These are phyloP conservation scores for Pseudochaenichthys georgianus DNA, from an alignment of 2,797 vertebrate species.

Conservation along the genomic window DNA sequence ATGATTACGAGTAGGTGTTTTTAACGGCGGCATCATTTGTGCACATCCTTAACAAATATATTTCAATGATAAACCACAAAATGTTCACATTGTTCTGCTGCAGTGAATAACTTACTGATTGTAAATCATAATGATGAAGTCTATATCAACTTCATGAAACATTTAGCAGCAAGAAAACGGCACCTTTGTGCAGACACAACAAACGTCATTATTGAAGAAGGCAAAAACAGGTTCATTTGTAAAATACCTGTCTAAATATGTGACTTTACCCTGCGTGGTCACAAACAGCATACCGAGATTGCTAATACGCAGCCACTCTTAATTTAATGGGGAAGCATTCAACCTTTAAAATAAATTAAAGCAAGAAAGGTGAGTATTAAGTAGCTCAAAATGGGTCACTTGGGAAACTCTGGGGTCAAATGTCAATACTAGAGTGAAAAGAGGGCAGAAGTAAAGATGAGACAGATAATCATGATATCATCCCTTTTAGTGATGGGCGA, in stretches of 20 bases:
- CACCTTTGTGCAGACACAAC: not conserved
- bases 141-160: not conserved
- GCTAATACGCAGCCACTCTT: not conserved
- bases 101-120: not conserved
- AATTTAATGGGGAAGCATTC: not conserved
- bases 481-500: not conserved
- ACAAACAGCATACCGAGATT: not conserved
- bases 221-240: not conserved
- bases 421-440: not conserved
- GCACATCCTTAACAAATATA: not conserved
- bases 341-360: not conserved
- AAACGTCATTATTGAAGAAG: not conserved
- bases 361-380: not conserved
- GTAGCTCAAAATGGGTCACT: not conserved
- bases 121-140: not conserved
- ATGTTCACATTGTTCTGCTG: not conserved
- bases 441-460: not conserved
- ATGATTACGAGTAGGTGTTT: not conserved
- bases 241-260: not conserved
- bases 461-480: not conserved
- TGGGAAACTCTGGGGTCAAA: conserved; percentile 1
- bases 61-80: not conserved
- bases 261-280: too few relatives aligned
- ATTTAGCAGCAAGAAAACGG: not conserved
- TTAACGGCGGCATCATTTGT: not conserved